Base-by-base conservation (phyloP, 2,888 invertebrate species). In the Meta bourneti region DNA sequence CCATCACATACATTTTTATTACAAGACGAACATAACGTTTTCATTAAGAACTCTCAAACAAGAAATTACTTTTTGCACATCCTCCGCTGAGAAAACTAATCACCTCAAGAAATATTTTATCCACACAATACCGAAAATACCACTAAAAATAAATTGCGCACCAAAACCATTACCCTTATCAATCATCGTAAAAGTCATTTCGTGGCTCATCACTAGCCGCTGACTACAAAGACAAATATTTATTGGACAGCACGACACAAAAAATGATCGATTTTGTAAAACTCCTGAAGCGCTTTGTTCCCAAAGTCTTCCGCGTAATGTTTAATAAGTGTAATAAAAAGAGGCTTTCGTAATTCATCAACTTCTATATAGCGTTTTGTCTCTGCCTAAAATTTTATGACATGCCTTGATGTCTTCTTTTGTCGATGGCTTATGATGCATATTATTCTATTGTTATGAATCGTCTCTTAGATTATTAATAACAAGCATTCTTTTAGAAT, bases 181-280 rank as follows among this genome's bases (percentile, higher is more conserved):
- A 16, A 84, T 84, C 84, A 84, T 54, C 52, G 74, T 74, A 75
- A 74, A 51, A 84, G 74, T 75, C 84, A 75, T 84, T 84, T 75
- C 61, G 11, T 9, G 61, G 61, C 61, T 61, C 61, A 61, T 61
- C 61, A 61, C 61, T 16, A 9, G 34, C 34, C 34, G 34, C 34
- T 34, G 61, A 61, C 61, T 61, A 61, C 61, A 61, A 61, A 61
- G 61, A 61, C 61, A 61, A 61, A 61, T 61, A 61, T 61, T 61
- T 61, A 61, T 61, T 61, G 11, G 13, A 16, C 61, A 9, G 13
- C 11, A 61, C 16, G 61, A 61, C 16, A 16, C 61, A 61, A 61
- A 61, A 61, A 61, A 61, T 16, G 16, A 61, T 61, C 61, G 61
- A 61, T 61, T 61, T 16, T 61, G 61, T 61, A 16, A 61, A 61